Conservation (phyloP, 2,888 invertebrate species). For the Mimachlamys varia region DNA sequence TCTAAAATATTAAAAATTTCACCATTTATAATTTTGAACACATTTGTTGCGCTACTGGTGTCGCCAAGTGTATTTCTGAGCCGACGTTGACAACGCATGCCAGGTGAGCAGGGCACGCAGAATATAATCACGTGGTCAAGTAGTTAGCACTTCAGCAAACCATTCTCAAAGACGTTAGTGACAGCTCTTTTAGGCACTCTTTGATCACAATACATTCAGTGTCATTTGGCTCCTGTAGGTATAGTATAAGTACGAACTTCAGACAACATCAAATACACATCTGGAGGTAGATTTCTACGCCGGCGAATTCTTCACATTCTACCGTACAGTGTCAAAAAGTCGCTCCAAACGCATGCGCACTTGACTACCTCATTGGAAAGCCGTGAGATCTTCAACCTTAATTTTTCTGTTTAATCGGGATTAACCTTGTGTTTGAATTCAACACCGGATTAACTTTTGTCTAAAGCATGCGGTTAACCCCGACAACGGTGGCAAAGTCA, state of each 20-base stretch:
- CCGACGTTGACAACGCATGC: neutral
- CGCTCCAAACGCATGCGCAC: neutral
- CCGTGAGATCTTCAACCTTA: neutral
- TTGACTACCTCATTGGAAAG: no score
- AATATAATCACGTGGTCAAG: neutral
- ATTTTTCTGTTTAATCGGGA: constrained; percentile 8
- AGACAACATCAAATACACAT: neutral
- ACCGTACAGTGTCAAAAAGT: neutral
- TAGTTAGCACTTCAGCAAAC: neutral
- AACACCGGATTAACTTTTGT: neutral
- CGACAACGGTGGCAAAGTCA: neutral
- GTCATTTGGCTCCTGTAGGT: neutral
- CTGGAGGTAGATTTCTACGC: neutral
- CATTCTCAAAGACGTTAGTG: neutral
- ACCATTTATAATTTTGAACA: neutral
- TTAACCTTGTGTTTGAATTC: neutral
- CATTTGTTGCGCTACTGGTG: neutral
- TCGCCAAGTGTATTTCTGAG: neutral
- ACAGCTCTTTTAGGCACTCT: neutral
- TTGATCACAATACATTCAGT: neutral
- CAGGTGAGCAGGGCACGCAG: neutral
- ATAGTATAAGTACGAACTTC: neutral
- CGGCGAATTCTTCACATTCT: neutral
- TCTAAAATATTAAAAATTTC: neutral
- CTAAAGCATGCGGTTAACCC: neutral